Conservation (phyloP, 2,113 vertebrate genomes). For the Verasper variegatus region DNA sequence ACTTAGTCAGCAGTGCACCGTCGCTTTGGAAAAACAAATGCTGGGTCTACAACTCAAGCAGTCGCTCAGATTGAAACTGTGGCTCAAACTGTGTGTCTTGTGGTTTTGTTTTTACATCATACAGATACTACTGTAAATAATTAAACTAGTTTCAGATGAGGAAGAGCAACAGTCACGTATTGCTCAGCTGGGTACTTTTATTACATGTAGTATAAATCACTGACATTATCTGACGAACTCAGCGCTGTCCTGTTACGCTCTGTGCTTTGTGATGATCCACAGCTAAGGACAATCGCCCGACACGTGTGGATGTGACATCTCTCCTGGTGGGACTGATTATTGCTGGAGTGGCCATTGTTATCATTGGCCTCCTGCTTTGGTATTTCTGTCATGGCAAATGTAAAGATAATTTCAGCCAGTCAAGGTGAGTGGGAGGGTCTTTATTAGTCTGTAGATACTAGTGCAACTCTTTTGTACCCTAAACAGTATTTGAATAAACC, state of each 20-base stretch:
- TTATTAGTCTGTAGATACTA: neutral
- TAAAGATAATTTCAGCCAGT: constrained; percentile 59
- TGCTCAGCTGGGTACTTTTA: neutral
- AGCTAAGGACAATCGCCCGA: constrained; percentile 56
- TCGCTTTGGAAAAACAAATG: neutral
- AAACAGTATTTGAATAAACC: neutral
- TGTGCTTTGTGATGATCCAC: constrained; percentile 28
- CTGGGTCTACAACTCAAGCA: neutral
- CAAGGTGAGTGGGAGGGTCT: constrained; percentile 63
- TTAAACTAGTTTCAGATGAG: neutral
- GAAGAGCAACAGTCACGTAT: neutral
- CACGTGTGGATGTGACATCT: constrained; percentile 87
- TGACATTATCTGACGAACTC: neutral
- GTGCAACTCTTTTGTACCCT: neutral
- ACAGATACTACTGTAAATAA: neutral
- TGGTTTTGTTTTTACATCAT: neutral
- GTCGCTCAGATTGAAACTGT: neutral
- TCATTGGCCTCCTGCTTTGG: constrained; percentile 85
- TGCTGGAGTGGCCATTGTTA: constrained; percentile 85
- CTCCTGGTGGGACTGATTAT: constrained; percentile 90
- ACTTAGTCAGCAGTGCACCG: neutral
- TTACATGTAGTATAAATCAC: neutral
- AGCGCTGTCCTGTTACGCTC: neutral
- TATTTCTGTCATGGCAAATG: constrained; percentile 84
- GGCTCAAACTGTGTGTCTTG: neutral